These are phyloP conservation scores for Deilephila porcellus DNA, from an alignment of 2,888 invertebrate species.

Conservation along the genomic window DNA sequence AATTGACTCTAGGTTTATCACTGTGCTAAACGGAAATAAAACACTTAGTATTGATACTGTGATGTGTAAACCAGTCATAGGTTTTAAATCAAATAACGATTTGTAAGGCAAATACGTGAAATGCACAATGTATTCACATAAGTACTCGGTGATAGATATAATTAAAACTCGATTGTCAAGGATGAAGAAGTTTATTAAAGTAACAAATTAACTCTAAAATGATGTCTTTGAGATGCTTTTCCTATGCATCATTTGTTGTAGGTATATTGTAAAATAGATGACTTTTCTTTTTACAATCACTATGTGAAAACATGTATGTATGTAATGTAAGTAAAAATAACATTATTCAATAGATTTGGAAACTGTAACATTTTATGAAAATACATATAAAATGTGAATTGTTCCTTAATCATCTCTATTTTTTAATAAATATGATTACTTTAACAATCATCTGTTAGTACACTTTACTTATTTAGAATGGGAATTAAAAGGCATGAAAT, in stretches of 20 bases:
- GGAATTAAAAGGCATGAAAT: slow-evolving; percentile 3
- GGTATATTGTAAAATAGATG: not conserved
- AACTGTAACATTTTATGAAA: not conserved
- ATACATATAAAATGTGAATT: not conserved
- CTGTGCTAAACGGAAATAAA: too few species aligned
- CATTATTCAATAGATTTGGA: not conserved
- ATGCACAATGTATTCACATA: not conserved
- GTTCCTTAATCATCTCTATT: not conserved
- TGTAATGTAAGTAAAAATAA: not conserved
- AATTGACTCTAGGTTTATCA: too few species aligned
- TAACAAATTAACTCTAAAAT: slow-evolving; percentile 23
- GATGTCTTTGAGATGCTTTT: slow-evolving; percentile 14
- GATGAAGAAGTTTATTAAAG: slow-evolving; percentile 17
- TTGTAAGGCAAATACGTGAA: too few species aligned
- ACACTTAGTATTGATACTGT: too few species aligned
- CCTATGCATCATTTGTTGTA: not conserved
- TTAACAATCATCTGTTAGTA: not conserved
- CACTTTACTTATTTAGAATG: not conserved
- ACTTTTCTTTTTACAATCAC: not conserved
- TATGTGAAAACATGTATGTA: not conserved
- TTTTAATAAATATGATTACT: slow-evolving; percentile 5
- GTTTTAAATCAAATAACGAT: too few species aligned
- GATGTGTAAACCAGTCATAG: too few species aligned
- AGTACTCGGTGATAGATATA: not conserved
- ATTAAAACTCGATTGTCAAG: not conserved